Base-by-base conservation (phyloP, 2,797 vertebrate genomes). In the Mionectes olivaceus region DNA sequence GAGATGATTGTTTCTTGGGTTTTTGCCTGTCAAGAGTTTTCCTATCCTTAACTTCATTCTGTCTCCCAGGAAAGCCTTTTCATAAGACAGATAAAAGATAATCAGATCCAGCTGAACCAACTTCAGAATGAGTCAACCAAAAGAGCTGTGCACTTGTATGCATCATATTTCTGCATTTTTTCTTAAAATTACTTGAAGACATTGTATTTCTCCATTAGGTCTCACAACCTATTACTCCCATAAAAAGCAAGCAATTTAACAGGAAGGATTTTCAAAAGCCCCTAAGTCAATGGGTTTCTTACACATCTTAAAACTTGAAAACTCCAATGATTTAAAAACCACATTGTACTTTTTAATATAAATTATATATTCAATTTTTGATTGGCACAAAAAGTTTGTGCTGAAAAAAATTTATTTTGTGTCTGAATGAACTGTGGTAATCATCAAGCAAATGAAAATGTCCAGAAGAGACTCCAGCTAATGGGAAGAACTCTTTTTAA, bases 71-170 rank as follows among this genome's bases (percentile, higher is more conserved):
- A 87, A 96, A 94, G n/a, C 27, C n/a, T 80, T 68, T 80, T 82
- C 11, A 1, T 61, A 89, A 85, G 25, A 81, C 11, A 86, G 55
- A 88, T 27, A 78, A 68, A 85, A 78, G 52, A 87, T 74, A 94
- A 93, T 53, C 46, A 90, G 61, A 78, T 71, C 43, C 55, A 92
- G 50, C 77, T 89, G 74, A 95, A 92, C 55, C 79, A 92, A 89
- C 39, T 76, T 82, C 77, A 87, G 50, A 73, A 30, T 50, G 44
- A 80, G 23, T 74, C 77, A 92, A 50, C 2, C 25, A 61, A 46
- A 93, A 83, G 35, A 75, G 12, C 52, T 53, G 39, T 19, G 46
- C 25, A 63, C 49, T 78, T 86, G 5, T 24, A 75, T 7, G 22
- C 53, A 88, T 33, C 11, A 5, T n/a, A 75, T 53, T 91, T 90